Base-by-base conservation (phyloP, 2,888 invertebrate genomes). In the Volucella bombylans region DNA sequence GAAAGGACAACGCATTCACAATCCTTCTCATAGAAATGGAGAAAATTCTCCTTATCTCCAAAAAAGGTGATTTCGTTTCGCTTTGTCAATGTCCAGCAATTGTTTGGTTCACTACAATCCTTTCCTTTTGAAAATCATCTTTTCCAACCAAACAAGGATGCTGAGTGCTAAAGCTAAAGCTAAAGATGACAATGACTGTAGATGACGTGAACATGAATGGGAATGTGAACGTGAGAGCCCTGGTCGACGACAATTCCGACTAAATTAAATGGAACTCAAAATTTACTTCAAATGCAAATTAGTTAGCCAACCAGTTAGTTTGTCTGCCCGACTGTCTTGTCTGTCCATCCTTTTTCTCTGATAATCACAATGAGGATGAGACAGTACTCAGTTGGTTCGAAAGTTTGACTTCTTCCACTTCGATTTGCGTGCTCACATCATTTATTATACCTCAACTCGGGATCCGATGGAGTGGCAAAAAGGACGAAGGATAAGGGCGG, bases 261-360 rank as follows among this genome's bases (percentile, higher is more conserved):
- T 81, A 81, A 85, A 85, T 81, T 85, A 85, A 85, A 76, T 81
- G 85, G 81, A 85, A 81, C 76, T 85, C 82, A 86, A 86, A 86
- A 85, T 86, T 86, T 86, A 87, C 77, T 79, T 77, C 86, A 88
- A 88, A 89, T 90, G 89, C 88, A 89, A 89, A 89, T 89, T 87
- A 89, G 89, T 88, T 80, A 87, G 87, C 87, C 82, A 55, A 38
- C 54, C 77, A 59, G 69, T 9, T 64, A 31, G 50, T 59, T 38
- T 11, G 52, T 68, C 10, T 52, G 62, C 50, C 52, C 43, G 50
- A 52, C 61, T 71, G 69, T 41, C 59, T 39, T 39, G 31, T 9
- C 8, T 71, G 72, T 57, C 65, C 73, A 54, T 74, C 64, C 61
- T 62, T 67, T 74, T 69, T 23, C 23, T 68, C 47, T 52, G 57